A percentile compares a stretch with the other conserved stretches of the same genome.
Conservation (phyloP, 2,797 vertebrate species). For the Phrynocephalus guinanensis region DNA sequence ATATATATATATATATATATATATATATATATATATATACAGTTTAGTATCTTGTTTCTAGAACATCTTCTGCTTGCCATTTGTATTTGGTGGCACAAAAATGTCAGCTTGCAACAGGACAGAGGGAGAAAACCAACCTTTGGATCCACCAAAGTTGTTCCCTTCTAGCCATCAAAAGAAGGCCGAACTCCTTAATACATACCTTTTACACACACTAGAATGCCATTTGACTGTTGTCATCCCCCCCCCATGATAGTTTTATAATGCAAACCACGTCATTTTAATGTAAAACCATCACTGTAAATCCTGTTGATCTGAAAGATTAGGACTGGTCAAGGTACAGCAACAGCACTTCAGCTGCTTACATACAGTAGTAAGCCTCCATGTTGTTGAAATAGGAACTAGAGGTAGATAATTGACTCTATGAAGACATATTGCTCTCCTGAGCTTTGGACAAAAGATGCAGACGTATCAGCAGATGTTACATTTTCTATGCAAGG, state of each 20-base stretch:
- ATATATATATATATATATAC: too few relatives aligned
- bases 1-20: too few relatives aligned
- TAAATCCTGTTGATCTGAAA: neutral
- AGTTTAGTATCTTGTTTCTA: too few relatives aligned
- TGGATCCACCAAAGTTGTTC: too few relatives aligned
- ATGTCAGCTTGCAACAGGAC: too few relatives aligned
- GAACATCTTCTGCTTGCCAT: too few relatives aligned
- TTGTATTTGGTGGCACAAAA: too few relatives aligned
- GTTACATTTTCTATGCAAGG: neutral
- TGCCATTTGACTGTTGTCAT: neutral
- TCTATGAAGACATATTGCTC: neutral
- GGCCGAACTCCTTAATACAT: neutral
- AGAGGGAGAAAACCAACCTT: too few relatives aligned
- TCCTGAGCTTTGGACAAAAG: neutral
- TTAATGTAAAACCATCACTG: neutral
- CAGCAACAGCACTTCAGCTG: too few relatives aligned
- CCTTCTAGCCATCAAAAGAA: neutral
- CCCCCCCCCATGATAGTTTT: neutral
- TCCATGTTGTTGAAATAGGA: neutral
- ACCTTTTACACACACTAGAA: neutral
- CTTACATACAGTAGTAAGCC: neutral
- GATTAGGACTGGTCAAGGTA: neutral
- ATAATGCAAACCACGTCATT: neutral
- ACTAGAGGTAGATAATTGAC: neutral
- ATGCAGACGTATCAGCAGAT: neutral